Percentiles rank a stretch among this genome's conserved stretches.
Evolutionary conservation across 1,140 invertebrate species (phyloP).

Genomic region (Lordiphosa clarofinis): DNA sequence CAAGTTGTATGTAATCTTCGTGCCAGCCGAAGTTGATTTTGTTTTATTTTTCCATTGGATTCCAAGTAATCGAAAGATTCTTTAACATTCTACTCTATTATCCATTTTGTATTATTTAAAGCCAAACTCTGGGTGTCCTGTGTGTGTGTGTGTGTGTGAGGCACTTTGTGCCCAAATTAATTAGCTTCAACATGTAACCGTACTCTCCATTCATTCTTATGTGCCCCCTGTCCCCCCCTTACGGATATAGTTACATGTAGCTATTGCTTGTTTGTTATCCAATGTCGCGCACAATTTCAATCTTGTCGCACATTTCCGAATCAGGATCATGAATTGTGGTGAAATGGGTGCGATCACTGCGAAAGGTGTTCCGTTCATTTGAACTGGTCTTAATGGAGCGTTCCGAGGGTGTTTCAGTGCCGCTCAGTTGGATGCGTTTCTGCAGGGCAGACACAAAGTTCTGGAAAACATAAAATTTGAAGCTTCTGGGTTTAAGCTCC

Average conservation of each 20-base stretch:
- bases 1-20: no score
- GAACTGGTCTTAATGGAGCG: slow-evolving; percentile 80
- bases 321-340: slow-evolving; percentile 80
- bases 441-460: slow-evolving; percentile 90
- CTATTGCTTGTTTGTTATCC: slow-evolving; percentile 80
- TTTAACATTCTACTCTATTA: slow-evolving; percentile 13
- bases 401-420: slow-evolving; percentile 74
- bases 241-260: slow-evolving; percentile 78
- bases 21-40: no score
- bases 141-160: background rate
- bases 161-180: slow-evolving; percentile 34
- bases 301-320: slow-evolving; percentile 77
- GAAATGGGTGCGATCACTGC: slow-evolving; percentile 87
- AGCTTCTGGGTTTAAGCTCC: background rate
- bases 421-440: slow-evolving; percentile 82
- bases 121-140: background rate
- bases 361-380: slow-evolving; percentile 86
- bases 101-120: background rate
- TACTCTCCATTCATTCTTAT: slow-evolving; percentile 12
- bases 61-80: slow-evolving; percentile 10
- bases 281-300: slow-evolving; percentile 78
- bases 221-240: slow-evolving; percentile 36
- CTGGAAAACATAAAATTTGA: slow-evolving; percentile 79
- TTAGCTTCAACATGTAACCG: slow-evolving; percentile 48
- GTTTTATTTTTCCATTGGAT: no score